Percentiles rank a stretch among this genome's conserved stretches.
Evolutionary conservation across 2,888 invertebrate genomes (phyloP).

Genomic region (Tachystola acroxantha): DNA sequence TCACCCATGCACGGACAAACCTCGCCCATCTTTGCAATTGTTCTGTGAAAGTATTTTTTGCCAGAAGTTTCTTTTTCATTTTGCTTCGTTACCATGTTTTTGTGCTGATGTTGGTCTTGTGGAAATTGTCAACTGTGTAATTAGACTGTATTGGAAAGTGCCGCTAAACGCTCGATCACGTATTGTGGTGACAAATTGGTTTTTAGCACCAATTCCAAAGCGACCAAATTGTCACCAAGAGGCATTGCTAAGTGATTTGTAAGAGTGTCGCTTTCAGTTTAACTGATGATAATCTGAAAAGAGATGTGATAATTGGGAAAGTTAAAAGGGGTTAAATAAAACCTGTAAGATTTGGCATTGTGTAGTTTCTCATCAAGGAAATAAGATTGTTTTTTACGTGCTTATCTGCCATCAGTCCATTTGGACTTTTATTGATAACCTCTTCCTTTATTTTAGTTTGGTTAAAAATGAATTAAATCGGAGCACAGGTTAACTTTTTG

Average conservation of each 20-base stretch:
- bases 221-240: not conserved
- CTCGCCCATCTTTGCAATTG: too few relatives aligned
- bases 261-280: not conserved
- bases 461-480: too few relatives aligned
- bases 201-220: not conserved
- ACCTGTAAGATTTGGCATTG: not conserved
- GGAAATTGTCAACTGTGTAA: constrained; percentile 11
- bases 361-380: too few relatives aligned
- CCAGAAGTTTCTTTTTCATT: not conserved
- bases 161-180: constrained; percentile 34
- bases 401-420: too few relatives aligned
- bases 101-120: not conserved
- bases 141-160: constrained; percentile 31
- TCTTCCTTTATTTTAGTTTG: too few relatives aligned
- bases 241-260: not conserved
- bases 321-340: too few relatives aligned
- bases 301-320: too few relatives aligned
- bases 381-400: too few relatives aligned
- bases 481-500: too few relatives aligned
- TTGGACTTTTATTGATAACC: too few relatives aligned
- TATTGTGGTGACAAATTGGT: constrained; percentile 16
- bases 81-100: not conserved
- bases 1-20: too few relatives aligned
- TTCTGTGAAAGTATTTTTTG: not conserved
- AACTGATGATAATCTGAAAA: too few relatives aligned